phyloP scores from a whole-genome alignment of 2,888 invertebrate genomes.

The Achlya flavicornis region DNA sequence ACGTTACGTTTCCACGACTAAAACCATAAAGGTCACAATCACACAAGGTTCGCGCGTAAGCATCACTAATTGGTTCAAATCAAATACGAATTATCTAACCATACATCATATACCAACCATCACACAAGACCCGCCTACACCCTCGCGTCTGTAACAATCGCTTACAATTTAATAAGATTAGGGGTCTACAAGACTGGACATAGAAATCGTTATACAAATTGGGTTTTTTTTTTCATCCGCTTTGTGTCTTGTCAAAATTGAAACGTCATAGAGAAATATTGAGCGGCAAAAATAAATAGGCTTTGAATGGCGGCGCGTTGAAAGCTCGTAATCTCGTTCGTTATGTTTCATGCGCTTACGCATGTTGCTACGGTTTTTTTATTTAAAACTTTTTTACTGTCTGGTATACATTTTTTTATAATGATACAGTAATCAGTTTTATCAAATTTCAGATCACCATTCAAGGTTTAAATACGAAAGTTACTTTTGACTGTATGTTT shows the following conservation, averaged over 20 bases:
- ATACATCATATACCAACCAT: slow-evolving; percentile 53
- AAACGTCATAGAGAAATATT: slow-evolving; percentile 73
- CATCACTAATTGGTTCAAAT: slow-evolving; percentile 81
- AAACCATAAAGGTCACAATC: slow-evolving; percentile 51
- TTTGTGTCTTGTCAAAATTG: slow-evolving; percentile 66
- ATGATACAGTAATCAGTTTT: not conserved
- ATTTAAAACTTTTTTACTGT: not conserved
- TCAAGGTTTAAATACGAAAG: no score
- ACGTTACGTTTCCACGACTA: slow-evolving; percentile 11
- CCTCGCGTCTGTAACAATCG: not conserved
- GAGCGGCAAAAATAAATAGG: slow-evolving; percentile 57
- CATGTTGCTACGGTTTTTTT: slow-evolving; percentile 29
- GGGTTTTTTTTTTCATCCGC: slow-evolving; percentile 37
- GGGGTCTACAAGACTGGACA: slow-evolving; percentile 41
- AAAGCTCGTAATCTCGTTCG: slow-evolving; percentile 73
- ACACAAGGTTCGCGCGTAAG: slow-evolving; percentile 72
- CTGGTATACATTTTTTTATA: not conserved
- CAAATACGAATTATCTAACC: slow-evolving; percentile 72
- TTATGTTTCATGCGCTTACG: slow-evolving; percentile 62
- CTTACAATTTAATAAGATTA: slow-evolving; percentile 20
- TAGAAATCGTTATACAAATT: slow-evolving; percentile 49
- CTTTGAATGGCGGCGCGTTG: slow-evolving; percentile 59
- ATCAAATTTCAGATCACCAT: no score
- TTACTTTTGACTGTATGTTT: no score
- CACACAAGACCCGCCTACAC: slow-evolving; percentile 29